Evolutionary conservation across 2,797 vertebrate genomes (phyloP), one percentile per base, ranked within the genome.

Genomic region (Todus mexicanus): DNA sequence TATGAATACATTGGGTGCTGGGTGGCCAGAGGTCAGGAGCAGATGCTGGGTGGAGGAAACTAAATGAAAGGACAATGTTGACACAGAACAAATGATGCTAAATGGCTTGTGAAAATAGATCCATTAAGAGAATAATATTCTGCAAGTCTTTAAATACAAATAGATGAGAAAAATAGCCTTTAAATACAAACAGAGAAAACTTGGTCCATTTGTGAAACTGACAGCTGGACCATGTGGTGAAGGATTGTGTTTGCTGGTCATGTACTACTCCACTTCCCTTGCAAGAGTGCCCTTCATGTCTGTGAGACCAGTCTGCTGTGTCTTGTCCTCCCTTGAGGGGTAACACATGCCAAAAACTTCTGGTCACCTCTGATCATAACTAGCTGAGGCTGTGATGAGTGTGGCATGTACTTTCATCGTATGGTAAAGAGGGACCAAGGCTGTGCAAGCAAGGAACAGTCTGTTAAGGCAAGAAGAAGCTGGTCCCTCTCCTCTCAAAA

Each of bases 61-160:
- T 69, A 88, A 94, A 94, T 90, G 70, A 90, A 89, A 94, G 70
- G 73, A 90, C 70, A 69, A 50, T 88, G 92, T 94, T 94, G 88
- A 95, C 92, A 92, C 59, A 85, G 90, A 93, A 86, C 65, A 93
- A 95, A 94, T 93, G 85, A 91, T 86, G 90, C 76, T 92, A 95
- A 95, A 94, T 85, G 80, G 73, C 59, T 87, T 94, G 94, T 93
- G 90, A 86, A 94, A 94, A 78, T 26, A 91, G 83, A 47, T 40
- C 88, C 94, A 92, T 95, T 94, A 91, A 71, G 79, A 45, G 70
- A 86, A 84, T 45, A 8, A 50, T 93, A 68, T 83, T 87, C 93
- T 87, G 85, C 85, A 95, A 87, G 82, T 29, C 40, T 79, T 84
- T 84, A 93, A 78, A 89, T 72, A 87, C 78, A 87, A 93, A 74